Evolutionary conservation across 1,140 invertebrate species (phyloP), one percentile per base, ranked within the genome.

Genomic region (Mamestra configurata): DNA sequence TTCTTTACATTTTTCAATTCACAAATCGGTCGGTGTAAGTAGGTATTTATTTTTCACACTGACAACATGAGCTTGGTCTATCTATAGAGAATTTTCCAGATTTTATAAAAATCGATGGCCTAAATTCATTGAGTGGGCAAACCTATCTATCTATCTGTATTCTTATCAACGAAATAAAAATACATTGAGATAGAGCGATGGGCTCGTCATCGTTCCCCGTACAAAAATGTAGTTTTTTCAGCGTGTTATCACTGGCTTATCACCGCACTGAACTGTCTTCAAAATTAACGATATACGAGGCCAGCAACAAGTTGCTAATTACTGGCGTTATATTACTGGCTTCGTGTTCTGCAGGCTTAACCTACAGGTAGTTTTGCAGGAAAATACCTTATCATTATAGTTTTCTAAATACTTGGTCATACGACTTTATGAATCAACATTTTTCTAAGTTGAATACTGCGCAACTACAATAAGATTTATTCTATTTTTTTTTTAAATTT

Each of bases 181-280:
- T 57, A 27, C 22, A 59, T 59, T 3, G 24, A 59, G 55, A 59
- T 59, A 59, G 55, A 31, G 27, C 24, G 15, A 27, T 31, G 24
- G 10, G 20, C 53, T 55, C 20, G 24, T 55, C 27, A 31, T n/a
- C n/a, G 27, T 18, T 18, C 18, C 20, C 11, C 24, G 8, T 24
- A 55, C 27, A 24, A 59, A 37, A 37, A 10, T 22, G 6, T 55
- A 55, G 7, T n/a, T 20, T 40, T 64, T 40, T 11, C 31, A 64
- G 57, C 37, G 37, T 40, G 37, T 40, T 61, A 35, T 61, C 57
- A 35, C 27, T 61, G 5, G 13, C 57, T 35, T 61, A 31, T 35
- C 57, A 31, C 35, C 46, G 1, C 51, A 53, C 51, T 61, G 27
- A 35, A 61, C 57, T 61, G 13, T 61, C 57, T 20, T 61, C 27